These are phyloP conservation scores for Pituophis catenifer DNA, from an alignment of 2,113 vertebrate genomes.

Conservation along the genomic window DNA sequence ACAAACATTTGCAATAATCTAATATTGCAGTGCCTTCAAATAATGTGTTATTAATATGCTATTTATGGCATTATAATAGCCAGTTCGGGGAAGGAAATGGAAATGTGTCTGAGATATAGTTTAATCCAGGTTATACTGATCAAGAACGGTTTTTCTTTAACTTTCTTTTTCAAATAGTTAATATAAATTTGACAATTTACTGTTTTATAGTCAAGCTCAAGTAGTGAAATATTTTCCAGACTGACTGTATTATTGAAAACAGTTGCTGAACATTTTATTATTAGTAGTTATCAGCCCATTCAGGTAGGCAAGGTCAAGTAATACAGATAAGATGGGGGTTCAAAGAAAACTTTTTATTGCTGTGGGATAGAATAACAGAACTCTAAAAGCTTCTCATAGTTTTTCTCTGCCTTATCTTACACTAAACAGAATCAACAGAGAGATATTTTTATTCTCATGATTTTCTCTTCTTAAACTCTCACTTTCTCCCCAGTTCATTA, in stretches of 20 bases:
- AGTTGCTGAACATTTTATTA: neutral
- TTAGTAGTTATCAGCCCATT: neutral
- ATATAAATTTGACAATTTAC: neutral
- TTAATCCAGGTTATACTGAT: neutral
- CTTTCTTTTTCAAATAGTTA: neutral
- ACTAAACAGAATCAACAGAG: neutral
- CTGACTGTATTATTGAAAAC: neutral
- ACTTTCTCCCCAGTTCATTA: neutral
- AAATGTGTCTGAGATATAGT: conserved; percentile 10
- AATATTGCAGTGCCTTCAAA: conserved; percentile 25
- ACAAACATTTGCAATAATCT: conserved; percentile 60
- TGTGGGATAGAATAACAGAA: neutral
- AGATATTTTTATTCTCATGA: neutral
- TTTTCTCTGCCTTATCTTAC: neutral
- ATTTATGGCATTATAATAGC: conserved; percentile 40
- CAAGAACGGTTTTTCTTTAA: conserved; percentile 5
- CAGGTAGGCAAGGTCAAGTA: neutral
- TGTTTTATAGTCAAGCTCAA: neutral
- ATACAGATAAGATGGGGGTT: neutral
- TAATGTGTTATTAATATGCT: conserved; percentile 41
- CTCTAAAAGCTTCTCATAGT: neutral
- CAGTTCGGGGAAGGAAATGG: conserved; percentile 19
- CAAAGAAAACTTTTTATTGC: neutral
- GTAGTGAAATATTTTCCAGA: neutral
- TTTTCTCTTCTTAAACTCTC: neutral